Base-by-base conservation (phyloP, 2,888 invertebrate genomes). In the Pyralis farinalis region DNA sequence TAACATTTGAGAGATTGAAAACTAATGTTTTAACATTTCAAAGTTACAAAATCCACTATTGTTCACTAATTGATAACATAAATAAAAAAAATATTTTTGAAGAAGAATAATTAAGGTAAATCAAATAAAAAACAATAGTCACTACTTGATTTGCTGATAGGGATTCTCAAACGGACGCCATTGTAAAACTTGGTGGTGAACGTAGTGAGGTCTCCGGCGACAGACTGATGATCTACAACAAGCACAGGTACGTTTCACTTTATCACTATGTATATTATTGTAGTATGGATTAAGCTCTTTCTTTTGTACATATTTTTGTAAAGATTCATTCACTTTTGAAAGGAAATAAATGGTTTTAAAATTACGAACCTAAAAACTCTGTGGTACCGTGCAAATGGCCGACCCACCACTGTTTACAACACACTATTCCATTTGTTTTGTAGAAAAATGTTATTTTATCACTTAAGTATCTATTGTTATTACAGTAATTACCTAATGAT, bases 311-410 rank as follows among this genome's bases (percentile, higher is more conserved):
- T 84, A 86, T 89, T 82, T 87, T 80, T 72, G 57, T 57, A 38
- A 40, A 49, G 60, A 70, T 84, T 85, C 73, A 70, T 77, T 68
- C 71, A 84, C 77, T 90, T 90, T 85, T 71, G 63, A 75, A 73
- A 63, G 63, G 64, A 75, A 75, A 58, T 76, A 71, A 53, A 65
- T 54, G 58, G 77, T 70, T 75, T 77, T 76, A 76, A 83, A 84
- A 73, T 79, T 84, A 90, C 90, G 76, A 80, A 90, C 90, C 90
- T 88, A 87, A 76, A 88, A 81, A 90, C 91, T 91, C 91, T 91
- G 92, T 92, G 91, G 87, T 91, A 90, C 91, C 91, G 89, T 90
- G 90, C 90, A 91, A 92, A 93, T 92, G 92, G 92, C 92, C 91
- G 92, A 92, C 91, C 90, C 90, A 92, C 92, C 92, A 92, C 92